phyloP scores from a whole-genome alignment of 2,113 vertebrate genomes.

The Turdus rufiventris region DNA sequence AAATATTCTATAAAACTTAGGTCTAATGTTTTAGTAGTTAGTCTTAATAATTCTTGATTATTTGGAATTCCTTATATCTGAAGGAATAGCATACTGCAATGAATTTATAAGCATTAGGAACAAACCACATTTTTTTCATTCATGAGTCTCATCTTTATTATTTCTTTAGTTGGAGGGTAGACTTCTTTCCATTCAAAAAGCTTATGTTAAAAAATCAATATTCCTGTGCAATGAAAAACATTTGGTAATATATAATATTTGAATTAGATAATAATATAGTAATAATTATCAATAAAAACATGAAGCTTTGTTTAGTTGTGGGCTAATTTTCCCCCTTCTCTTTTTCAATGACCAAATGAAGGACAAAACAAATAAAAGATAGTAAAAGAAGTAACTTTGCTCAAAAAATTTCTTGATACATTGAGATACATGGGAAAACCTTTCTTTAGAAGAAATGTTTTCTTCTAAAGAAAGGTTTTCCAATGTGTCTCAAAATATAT shows the following conservation, averaged over 20 bases:
- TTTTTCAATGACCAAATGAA: background rate
- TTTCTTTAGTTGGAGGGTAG: background rate
- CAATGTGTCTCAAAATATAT: background rate
- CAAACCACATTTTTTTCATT: background rate
- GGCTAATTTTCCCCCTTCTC: background rate
- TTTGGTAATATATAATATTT: background rate
- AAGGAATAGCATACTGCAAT: background rate
- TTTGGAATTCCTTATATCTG: background rate
- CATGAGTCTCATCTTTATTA: background rate
- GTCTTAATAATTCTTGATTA: background rate
- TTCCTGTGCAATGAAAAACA: accelerated
- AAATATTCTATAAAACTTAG: background rate
- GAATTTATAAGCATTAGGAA: background rate
- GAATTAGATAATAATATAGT: background rate
- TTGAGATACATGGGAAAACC: too few relatives aligned
- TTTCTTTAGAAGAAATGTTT: too few relatives aligned
- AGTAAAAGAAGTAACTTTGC: background rate
- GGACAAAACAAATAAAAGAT: background rate
- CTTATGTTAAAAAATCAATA: background rate
- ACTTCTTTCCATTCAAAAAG: background rate
- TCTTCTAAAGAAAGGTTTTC: background rate
- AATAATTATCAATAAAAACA: background rate
- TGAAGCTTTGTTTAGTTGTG: background rate
- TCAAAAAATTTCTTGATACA: background rate
- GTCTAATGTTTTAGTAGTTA: background rate